Conservation (phyloP, 2,113 vertebrate genomes). For the Alectura lathami region DNA sequence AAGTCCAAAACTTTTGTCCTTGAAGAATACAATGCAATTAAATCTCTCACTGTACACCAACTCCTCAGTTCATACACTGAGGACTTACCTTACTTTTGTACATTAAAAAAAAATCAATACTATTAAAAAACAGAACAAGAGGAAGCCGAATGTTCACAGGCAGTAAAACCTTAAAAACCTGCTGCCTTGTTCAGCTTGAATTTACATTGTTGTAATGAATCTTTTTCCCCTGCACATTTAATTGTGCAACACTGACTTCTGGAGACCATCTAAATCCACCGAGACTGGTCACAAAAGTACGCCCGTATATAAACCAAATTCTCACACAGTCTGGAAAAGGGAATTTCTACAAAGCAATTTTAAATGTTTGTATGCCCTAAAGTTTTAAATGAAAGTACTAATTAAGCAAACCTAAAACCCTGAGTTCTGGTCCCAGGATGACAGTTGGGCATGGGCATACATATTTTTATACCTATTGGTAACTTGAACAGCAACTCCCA, state of each 20-base stretch:
- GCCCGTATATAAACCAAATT: neutral
- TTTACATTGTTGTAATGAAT: slow-evolving; percentile 29
- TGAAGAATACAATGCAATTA: slow-evolving; percentile 52
- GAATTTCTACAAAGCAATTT: slow-evolving; percentile 4
- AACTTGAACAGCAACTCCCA: neutral
- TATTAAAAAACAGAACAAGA: slow-evolving; percentile 41
- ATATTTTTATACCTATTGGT: neutral
- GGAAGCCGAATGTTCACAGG: neutral
- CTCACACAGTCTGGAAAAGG: neutral
- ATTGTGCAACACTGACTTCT: slow-evolving; percentile 26
- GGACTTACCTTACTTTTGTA: slow-evolving; percentile 29
- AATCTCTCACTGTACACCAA: neutral
- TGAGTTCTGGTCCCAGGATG: neutral
- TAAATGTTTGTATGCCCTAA: neutral
- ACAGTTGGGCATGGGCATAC: accelerated
- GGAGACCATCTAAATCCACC: neutral
- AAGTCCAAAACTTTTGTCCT: slow-evolving; percentile 47
- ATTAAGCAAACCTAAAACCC: slow-evolving; percentile 34
- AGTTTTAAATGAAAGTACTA: slow-evolving; percentile 24
- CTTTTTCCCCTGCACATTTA: neutral
- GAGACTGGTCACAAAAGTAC: neutral
- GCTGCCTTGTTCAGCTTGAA: neutral
- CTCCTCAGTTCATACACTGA: neutral
- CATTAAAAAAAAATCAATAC: slow-evolving; percentile 26
- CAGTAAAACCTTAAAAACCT: slow-evolving; percentile 15